Evolutionary conservation across 1,140 invertebrate genomes (phyloP), one percentile per base, ranked within the genome.

Genomic region (Melitaea cinxia): DNA sequence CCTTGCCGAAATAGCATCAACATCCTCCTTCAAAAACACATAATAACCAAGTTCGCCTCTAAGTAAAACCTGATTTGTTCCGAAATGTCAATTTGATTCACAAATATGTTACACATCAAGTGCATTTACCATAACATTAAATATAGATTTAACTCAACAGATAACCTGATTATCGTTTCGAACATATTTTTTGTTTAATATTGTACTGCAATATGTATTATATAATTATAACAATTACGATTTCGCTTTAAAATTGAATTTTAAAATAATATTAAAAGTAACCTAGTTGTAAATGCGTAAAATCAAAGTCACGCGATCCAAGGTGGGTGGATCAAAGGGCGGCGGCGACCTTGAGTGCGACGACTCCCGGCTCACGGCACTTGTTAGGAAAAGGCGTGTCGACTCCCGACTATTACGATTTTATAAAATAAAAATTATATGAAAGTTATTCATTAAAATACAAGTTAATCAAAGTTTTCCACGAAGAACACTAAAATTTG

Each of bases 311-410:
- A 88, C 81, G 82, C 85, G 86, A 89, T 80, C 80, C 80, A 81
- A 88, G 85, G 88, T 91, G 88, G 88, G 88, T 91, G 88, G 88
- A 91, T 91, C 86, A 87, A 91, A 91, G 88, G 88, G 88, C 88
- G 88, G 86, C 86, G 70, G 88, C 85, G 85, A 75, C 86, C 84
- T 89, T 89, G 86, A 83, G 80, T 80, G 72, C 77, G 81, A 88
- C 88, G 85, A 91, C 84, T 89, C 85, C 85, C 85, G 88, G 80
- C 86, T 90, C 85, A 83, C 85, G 88, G 83, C 85, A 88, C 88
- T 91, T 88, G 88, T 91, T 91, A 90, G 86, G 85, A 89, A 91
- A 91, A 91, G 88, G 88, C 88, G 88, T 91, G 88, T 89, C 88
- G 77, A 83, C 77, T 79, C 77, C 71, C 72, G 82, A 88, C 85